A percentile compares a stretch with the other conserved stretches of the same genome.
Conservation (phyloP, 1,140 invertebrate species). For the Wasmannia auropunctata region DNA sequence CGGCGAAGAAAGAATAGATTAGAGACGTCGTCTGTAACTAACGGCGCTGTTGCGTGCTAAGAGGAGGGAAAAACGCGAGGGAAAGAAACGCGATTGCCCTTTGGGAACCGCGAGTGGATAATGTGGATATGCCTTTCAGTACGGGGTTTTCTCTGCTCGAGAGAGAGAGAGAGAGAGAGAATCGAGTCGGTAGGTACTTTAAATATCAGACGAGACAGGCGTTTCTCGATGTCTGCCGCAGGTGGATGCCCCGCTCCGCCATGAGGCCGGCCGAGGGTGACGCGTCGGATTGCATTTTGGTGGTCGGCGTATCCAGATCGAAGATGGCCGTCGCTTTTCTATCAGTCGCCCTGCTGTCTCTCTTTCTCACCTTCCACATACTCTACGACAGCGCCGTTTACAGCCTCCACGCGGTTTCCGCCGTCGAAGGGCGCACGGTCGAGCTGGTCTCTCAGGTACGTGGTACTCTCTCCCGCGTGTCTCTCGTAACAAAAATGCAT, state of each 20-base stretch:
- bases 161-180: no score
- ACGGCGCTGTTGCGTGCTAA: conserved; percentile 46
- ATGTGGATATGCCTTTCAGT: no score
- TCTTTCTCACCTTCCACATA: conserved; percentile 93
- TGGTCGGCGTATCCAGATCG: conserved; percentile 91
- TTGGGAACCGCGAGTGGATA: background rate
- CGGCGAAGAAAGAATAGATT: conserved; percentile 57
- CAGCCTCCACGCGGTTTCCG: conserved; percentile 88
- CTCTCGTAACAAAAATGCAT: background rate
- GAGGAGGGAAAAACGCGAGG: background rate
- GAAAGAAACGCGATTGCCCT: conserved; percentile 12
- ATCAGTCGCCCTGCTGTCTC: conserved; percentile 90
- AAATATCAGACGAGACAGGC: background rate
- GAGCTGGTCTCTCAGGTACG: conserved; percentile 74
- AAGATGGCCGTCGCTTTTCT: conserved; percentile 92
- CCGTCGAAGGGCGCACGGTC: conserved; percentile 75
- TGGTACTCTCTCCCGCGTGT: background rate
- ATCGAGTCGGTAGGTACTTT: background rate
- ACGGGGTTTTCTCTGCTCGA: background rate
- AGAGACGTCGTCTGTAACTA: conserved; percentile 26
- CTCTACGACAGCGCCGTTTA: conserved; percentile 93
- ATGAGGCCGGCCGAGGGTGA: conserved; percentile 92
- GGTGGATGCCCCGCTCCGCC: conserved; percentile 91
- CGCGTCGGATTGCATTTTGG: conserved; percentile 91
- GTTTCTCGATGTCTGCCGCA: conserved; percentile 75